Conservation (phyloP, 2,113 vertebrate species). For the Cairina moschata region DNA sequence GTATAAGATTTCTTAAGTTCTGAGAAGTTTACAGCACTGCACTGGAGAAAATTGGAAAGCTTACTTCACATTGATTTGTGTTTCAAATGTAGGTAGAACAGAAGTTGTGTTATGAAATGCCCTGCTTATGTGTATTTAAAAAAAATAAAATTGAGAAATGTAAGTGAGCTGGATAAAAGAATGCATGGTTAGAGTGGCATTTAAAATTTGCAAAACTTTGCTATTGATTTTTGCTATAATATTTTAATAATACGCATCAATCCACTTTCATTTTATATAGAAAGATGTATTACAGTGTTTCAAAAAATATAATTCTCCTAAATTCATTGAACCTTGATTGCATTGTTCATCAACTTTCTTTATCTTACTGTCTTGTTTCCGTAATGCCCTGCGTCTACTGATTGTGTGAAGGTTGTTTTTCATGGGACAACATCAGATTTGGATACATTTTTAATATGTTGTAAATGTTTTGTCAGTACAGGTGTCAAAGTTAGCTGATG, state of each 20-base stretch:
- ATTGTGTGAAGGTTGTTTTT: not conserved
- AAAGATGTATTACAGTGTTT: not conserved
- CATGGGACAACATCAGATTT: not conserved
- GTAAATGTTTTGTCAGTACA: slow-evolving; percentile 60
- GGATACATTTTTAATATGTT: not conserved
- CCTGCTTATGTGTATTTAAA: not conserved
- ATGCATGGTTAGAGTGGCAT: not conserved
- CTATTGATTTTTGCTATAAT: not conserved
- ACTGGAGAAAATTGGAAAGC: not conserved
- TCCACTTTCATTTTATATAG: not conserved
- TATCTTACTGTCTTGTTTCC: not conserved
- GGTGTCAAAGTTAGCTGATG: slow-evolving; percentile 93
- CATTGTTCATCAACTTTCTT: not conserved
- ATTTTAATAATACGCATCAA: not conserved
- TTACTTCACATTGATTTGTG: not conserved
- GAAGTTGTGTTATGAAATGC: not conserved
- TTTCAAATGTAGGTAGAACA: not conserved
- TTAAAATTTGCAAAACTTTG: not conserved
- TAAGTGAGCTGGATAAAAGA: not conserved
- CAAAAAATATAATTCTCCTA: not conserved
- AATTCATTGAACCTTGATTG: not conserved
- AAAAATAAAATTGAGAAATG: not conserved
- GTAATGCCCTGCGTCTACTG: not conserved
- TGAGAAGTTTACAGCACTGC: not conserved
- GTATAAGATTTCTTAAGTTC: not conserved